Conservation (phyloP, 2,113 vertebrate species). For the Rhabdomys dilectus region DNA sequence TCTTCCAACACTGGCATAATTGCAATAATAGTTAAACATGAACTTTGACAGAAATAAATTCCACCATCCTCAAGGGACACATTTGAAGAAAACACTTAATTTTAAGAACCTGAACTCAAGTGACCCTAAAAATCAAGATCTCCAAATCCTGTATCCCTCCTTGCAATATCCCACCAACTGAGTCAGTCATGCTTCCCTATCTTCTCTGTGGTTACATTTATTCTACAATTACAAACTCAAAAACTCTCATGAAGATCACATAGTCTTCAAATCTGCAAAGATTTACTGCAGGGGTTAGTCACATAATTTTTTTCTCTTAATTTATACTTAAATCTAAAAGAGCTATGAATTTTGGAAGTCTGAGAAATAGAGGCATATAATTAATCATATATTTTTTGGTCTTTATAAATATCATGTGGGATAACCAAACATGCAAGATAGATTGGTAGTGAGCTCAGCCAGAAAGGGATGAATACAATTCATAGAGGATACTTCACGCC, state of each 20-base stretch:
- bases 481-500: not conserved
- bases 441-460: not conserved
- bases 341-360: not conserved
- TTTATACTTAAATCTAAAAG: not conserved
- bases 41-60: not conserved
- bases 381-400: not conserved
- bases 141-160: not conserved
- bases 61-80: not conserved
- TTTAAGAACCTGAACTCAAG: not conserved
- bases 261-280: not conserved
- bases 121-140: not conserved
- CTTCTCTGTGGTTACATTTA: not conserved
- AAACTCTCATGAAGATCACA: not conserved
- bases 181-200: accelerated
- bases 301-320: not conserved
- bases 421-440: not conserved
- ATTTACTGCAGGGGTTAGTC: not conserved
- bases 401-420: not conserved
- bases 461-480: not conserved
- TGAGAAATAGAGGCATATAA: not conserved
- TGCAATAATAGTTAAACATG: not conserved
- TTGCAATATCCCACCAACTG: accelerated
- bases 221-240: not conserved
- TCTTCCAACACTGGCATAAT: not conserved
- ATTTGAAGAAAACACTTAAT: not conserved